Evolutionary conservation across 2,797 vertebrate species (phyloP), one percentile per base, ranked within the genome.

Genomic region (Chelon labrosus): DNA sequence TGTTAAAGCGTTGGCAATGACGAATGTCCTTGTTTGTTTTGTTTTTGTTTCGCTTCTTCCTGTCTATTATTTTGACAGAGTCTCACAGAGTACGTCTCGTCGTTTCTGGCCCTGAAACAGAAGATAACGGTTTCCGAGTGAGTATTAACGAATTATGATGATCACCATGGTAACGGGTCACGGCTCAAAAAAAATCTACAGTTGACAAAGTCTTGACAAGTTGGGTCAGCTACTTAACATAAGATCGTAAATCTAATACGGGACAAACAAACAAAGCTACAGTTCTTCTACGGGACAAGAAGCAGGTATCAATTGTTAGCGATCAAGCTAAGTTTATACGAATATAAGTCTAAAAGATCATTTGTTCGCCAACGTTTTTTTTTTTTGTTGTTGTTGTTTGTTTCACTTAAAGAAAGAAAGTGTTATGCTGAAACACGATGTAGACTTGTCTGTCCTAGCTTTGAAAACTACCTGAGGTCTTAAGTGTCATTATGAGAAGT

Each of bases 101-200:
- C 97, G 39, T 92, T 99, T 80, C 91, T 99, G 88, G 94, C 95
- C 14, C 92, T 99, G 79, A 99, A 99, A 88, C 96, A 98, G 92
- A 98, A 97, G 89, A 96, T 99, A 41, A 92, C 96, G 10, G 94
- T 95, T 42, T 95, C 96, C 5, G 97, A 98, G 98, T 99, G 91
- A 98, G 98, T 98, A 85, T 22, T 13, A 12, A 9, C 19, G 14
- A 38, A 4, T 54, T 1, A 0, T 7, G 3, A 35, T 35, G 31
- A 4, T 57, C 60, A 7, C 10, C 39, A 78, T 55, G 44, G 63
- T 20, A 2, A 60, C 50, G 0, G 3, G 8, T 19, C 1, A 27
- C 0, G 1, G 3, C 0, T 8, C 12, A 22, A 22, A 22, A 22
- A 2, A 7, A 12, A 27, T 17, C 47, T 11, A 5, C 47, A 12